phyloP scores from a whole-genome alignment of 2,888 invertebrate genomes.

The Deladenus siricidicola region DNA sequence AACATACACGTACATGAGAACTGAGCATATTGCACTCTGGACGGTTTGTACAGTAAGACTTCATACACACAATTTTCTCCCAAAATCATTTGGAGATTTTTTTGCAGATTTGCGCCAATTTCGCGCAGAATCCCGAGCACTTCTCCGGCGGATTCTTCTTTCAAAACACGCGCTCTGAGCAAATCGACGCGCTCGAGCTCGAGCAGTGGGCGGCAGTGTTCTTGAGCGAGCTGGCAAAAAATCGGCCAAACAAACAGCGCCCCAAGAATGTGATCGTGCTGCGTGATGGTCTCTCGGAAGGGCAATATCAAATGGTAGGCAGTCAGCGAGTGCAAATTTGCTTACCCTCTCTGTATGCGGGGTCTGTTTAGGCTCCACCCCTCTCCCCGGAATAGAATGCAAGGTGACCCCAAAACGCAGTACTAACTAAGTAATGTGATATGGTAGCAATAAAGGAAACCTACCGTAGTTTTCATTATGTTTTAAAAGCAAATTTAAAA shows the following conservation, averaged over 20 bases:
- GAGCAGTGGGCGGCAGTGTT: neutral
- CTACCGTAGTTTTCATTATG: neutral
- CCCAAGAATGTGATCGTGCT: neutral
- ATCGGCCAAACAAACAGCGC: neutral
- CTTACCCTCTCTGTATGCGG: too few species aligned
- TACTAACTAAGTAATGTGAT: neutral
- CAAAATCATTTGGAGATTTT: too few species aligned
- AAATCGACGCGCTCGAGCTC: neutral
- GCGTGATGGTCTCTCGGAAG: neutral
- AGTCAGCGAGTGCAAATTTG: too few species aligned
- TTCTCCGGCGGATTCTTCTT: neutral
- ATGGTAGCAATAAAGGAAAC: neutral
- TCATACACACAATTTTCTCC: too few species aligned
- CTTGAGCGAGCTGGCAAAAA: neutral
- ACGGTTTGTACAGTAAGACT: too few species aligned
- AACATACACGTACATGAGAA: too few species aligned
- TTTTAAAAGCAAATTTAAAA: neutral
- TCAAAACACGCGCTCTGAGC: neutral
- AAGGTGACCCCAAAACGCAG: neutral
- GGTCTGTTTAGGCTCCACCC: too few species aligned
- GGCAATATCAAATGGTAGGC: neutral
- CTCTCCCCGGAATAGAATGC: too few species aligned
- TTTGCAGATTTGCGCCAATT: neutral
- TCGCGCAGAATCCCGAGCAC: neutral
- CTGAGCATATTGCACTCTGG: too few species aligned